Base-by-base conservation (phyloP, 2,888 invertebrate species). In the Habroteleia sp. region DNA sequence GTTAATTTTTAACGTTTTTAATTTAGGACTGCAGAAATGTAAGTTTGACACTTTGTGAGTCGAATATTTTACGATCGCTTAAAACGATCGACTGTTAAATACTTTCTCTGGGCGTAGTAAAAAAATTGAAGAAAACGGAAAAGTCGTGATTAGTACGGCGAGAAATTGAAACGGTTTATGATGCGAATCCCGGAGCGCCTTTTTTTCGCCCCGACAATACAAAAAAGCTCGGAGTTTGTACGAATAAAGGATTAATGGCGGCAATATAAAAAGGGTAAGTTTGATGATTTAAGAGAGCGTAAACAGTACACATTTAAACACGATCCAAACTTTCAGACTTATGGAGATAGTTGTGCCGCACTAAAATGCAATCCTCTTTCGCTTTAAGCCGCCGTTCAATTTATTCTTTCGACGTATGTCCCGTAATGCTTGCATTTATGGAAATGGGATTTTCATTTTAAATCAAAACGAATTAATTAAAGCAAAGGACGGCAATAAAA, bases 401-500 rank as follows among this genome's bases (percentile, higher is more conserved):
- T 58, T 33, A 20, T 58, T 33, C 13, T 58, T 58, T 16, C 33
- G 16, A 17, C 20, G 14, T 13, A 42, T 42, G 42, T 17, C 4
- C 27, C 35, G n/a, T 60, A 60, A 60, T 33, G 27, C 17, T 31
- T 7, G 16, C 35, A 16, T 46, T 60, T 46, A 60, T 60, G 46
- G 13, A 44, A 35, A 16, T 33, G 37, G 10, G 27, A 44, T 50
- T 50, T 23, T 29, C 39, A 29, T 35, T 44, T 27, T 44, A 52
- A 72, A 72, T 52, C 29, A 56, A 56, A 50, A 13, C 35, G 42
- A 27, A 68, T 68, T 48, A 68, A 58, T 68, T 48, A 23, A 58
- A 50, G 39, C 48, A 42, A 62, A 62, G 60, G 37, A 11, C 29
- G 39, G 50, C 50, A 63, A 74, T 74, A 60, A 68, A 74, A 66